Evolutionary conservation across 2,888 invertebrate genomes (phyloP).

Genomic region (Charanyca ferruginea): DNA sequence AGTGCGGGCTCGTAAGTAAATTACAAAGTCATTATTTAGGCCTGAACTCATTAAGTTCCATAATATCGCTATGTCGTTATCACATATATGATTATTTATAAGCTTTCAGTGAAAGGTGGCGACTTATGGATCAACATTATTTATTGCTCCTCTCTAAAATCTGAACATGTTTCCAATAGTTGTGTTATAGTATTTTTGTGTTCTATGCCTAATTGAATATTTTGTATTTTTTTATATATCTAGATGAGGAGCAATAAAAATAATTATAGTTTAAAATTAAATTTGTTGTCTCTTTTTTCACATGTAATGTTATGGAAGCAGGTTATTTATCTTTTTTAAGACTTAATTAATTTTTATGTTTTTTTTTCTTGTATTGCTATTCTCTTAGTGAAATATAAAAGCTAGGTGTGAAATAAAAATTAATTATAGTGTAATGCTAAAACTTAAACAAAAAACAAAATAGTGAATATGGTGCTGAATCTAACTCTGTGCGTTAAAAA

Average conservation of each 20-base stretch:
- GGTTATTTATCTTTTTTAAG: constrained; percentile 16
- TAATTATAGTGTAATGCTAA: constrained; percentile 2
- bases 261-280: neutral
- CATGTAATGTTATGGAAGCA: constrained; percentile 3
- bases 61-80: constrained; percentile 18
- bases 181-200: neutral
- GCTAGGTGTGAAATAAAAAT: constrained; percentile 15
- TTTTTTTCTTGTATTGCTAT: neutral
- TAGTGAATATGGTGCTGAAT: constrained; percentile 41
- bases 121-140: neutral
- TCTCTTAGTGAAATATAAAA: constrained; percentile 15
- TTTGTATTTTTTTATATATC: neutral
- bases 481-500: constrained; percentile 50
- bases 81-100: constrained; percentile 29
- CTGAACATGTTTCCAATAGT: neutral
- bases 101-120: constrained; percentile 11
- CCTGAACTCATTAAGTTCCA: constrained; percentile 25
- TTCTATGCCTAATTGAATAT: neutral
- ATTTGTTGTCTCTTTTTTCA: neutral
- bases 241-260: constrained; percentile 17
- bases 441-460: constrained; percentile 19
- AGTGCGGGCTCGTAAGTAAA: constrained; percentile 29
- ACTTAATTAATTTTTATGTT: neutral
- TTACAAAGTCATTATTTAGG: constrained; percentile 27
- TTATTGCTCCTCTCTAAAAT: constrained; percentile 9